Evolutionary conservation across 2,888 invertebrate species (phyloP), one percentile per base, ranked within the genome.

Genomic region (Platerodrilus igneus): DNA sequence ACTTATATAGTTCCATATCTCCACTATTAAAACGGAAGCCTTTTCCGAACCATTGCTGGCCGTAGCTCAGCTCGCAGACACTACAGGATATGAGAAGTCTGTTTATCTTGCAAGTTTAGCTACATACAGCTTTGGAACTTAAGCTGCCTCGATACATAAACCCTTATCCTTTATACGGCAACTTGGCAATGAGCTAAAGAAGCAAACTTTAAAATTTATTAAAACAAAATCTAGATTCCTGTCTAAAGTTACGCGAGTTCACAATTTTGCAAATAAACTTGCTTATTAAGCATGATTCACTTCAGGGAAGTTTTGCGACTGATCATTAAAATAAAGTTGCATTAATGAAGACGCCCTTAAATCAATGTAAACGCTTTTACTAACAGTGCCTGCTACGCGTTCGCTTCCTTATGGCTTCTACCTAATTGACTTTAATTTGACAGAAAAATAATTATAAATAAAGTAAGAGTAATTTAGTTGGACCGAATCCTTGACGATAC

Each of bases 331-430:
- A 36, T 36, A 32, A 42, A 42, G 26, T 37, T 32, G 32, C 31
- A 37, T 42, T 42, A 42, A 42, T 37, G 42, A 36, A 42, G 42
- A 33, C 28, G 34, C 23, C 17, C n/a, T n/a, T n/a, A n/a, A n/a
- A n/a, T n/a, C n/a, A n/a, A n/a, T n/a, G n/a, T n/a, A n/a, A n/a
- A n/a, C n/a, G n/a, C n/a, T n/a, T n/a, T n/a, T n/a, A n/a, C n/a
- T n/a, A n/a, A n/a, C n/a, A n/a, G n/a, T n/a, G n/a, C n/a, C n/a
- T n/a, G n/a, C n/a, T n/a, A n/a, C n/a, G n/a, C n/a, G n/a, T n/a
- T n/a, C n/a, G n/a, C n/a, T n/a, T n/a, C n/a, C n/a, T n/a, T n/a
- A n/a, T n/a, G n/a, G n/a, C n/a, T n/a, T n/a, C n/a, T n/a, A n/a
- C n/a, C n/a, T n/a, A n/a, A n/a, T n/a, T n/a, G n/a, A n/a, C n/a